These are phyloP conservation scores for Lasioglossum malachurum DNA, from an alignment of 2,888 invertebrate genomes.

Conservation along the genomic window DNA sequence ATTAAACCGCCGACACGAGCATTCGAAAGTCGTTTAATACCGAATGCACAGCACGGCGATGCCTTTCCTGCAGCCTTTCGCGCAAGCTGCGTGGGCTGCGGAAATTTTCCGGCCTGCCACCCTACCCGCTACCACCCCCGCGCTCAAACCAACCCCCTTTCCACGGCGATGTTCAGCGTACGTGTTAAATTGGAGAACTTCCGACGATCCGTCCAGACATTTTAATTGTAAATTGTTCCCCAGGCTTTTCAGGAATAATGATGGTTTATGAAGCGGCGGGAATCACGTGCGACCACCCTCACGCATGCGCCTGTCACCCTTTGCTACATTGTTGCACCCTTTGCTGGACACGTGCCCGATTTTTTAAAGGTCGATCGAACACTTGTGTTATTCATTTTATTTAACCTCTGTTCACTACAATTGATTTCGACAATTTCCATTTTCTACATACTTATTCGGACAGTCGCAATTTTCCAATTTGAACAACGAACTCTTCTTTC, in stretches of 20 bases:
- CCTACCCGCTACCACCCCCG: not conserved
- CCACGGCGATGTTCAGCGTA: conserved; percentile 26
- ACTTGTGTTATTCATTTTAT: not conserved
- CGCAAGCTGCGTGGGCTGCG: conserved; percentile 17
- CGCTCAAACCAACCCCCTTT: not conserved
- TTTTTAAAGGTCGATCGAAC: not conserved
- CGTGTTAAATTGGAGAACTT: conserved; percentile 57
- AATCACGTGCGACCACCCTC: conserved; percentile 35
- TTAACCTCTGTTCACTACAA: not conserved
- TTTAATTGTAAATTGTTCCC: conserved; percentile 58
- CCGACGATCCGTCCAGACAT: conserved; percentile 47
- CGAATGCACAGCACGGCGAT: conserved; percentile 8
- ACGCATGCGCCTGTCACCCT: not conserved
- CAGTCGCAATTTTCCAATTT: not conserved
- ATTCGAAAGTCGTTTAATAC: not conserved
- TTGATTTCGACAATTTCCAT: not conserved
- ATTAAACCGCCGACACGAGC: conserved; percentile 20
- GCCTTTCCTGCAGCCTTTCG: not conserved
- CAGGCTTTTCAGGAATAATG: conserved; percentile 49
- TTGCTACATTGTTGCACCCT: not conserved
- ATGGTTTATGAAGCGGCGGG: conserved; percentile 39
- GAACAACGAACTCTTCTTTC: not conserved
- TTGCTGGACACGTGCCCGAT: not conserved
- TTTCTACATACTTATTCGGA: not conserved
- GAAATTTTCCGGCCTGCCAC: conserved; percentile 3